phyloP scores from a whole-genome alignment of 2,113 vertebrate genomes.

The Bathybates hornii region DNA sequence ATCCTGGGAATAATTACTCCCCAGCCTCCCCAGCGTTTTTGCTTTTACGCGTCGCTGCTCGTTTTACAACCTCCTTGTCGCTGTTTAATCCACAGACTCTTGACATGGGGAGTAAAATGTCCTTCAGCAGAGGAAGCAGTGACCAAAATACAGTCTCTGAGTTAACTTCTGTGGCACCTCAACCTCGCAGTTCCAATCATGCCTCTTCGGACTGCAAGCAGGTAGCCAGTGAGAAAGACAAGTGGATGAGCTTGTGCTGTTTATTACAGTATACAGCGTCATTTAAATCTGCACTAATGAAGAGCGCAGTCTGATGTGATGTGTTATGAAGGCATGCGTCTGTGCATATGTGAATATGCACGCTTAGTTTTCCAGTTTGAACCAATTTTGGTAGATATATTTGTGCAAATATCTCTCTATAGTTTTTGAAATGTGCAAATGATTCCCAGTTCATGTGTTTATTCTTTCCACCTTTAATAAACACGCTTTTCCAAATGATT shows the following conservation, averaged over 20 bases:
- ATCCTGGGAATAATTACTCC: background rate
- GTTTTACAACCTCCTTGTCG: slow-evolving; percentile 6
- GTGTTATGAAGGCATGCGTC: background rate
- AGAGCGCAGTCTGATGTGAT: background rate
- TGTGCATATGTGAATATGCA: background rate
- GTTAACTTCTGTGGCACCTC: slow-evolving; percentile 35
- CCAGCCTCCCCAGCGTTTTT: background rate
- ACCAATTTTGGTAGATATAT: background rate
- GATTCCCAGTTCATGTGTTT: background rate
- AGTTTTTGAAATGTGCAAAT: background rate
- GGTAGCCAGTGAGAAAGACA: slow-evolving; percentile 28
- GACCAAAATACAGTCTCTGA: slow-evolving; percentile 49
- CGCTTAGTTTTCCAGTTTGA: background rate
- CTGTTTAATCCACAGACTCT: slow-evolving; percentile 42
- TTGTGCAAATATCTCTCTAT: background rate
- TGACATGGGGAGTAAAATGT: slow-evolving; percentile 67
- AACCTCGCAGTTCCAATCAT: slow-evolving; percentile 15
- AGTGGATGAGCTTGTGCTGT: background rate
- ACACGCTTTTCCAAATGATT: background rate
- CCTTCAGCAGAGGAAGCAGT: slow-evolving; percentile 51
- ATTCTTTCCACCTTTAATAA: background rate
- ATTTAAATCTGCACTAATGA: background rate
- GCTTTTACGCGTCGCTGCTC: background rate
- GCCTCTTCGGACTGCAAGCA: slow-evolving; percentile 43
- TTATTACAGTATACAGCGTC: background rate